A percentile compares a stretch with the other conserved stretches of the same genome.
Evolutionary conservation across 2,113 vertebrate species (phyloP).

Genomic region (Alectura lathami): DNA sequence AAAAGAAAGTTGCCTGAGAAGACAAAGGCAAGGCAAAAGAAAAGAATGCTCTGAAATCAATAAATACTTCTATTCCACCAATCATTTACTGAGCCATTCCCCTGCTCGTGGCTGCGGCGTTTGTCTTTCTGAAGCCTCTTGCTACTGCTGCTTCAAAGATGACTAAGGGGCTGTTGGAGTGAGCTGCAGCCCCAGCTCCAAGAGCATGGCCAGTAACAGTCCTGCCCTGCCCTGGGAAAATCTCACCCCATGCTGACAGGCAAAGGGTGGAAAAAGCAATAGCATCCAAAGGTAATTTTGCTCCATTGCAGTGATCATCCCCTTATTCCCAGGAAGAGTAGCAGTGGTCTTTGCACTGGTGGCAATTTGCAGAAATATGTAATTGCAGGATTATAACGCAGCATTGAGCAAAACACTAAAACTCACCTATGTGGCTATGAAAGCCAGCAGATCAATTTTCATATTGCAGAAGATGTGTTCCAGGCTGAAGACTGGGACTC

Average conservation of each 20-base stretch:
- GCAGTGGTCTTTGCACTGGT: neutral
- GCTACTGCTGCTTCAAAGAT: neutral
- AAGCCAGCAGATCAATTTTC: conserved; percentile 13
- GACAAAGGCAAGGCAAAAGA: conserved; percentile 52
- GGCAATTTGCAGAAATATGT: neutral
- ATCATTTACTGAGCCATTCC: neutral
- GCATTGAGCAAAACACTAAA: neutral
- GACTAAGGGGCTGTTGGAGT: neutral
- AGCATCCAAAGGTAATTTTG: conserved; percentile 15
- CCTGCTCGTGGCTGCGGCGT: neutral
- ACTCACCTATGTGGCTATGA: neutral
- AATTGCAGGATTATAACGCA: neutral
- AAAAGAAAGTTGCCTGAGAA: conserved; percentile 61
- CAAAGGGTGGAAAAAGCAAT: neutral
- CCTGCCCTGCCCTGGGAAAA: conserved; percentile 37
- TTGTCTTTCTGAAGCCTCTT: neutral
- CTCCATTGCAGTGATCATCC: neutral
- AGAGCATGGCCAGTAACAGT: neutral
- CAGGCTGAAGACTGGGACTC: neutral
- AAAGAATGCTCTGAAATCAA: conserved; percentile 56
- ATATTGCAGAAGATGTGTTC: neutral
- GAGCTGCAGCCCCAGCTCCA: neutral
- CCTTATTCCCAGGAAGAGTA: neutral
- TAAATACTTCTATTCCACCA: conserved; percentile 37
- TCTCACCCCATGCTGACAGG: conserved; percentile 31